A percentile compares a stretch with the other conserved stretches of the same genome.
Conservation (phyloP, 2,797 vertebrate genomes). For the Neomorphus geoffroyi region DNA sequence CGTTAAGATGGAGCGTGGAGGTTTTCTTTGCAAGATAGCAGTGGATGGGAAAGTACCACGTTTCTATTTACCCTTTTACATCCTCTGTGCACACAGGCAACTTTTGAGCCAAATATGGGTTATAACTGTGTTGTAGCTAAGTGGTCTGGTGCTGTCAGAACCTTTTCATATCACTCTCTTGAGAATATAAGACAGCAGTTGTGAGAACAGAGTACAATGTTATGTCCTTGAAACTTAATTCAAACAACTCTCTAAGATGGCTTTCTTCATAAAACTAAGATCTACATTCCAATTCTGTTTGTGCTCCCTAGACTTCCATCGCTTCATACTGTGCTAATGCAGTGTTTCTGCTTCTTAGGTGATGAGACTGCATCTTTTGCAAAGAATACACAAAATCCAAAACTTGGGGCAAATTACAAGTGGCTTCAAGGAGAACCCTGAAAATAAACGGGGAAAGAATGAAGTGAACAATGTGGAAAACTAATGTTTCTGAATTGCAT, state of each 20-base stretch:
- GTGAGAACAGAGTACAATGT: not conserved
- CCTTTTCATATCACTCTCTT: not conserved
- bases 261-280: not conserved
- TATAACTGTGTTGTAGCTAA: not conserved
- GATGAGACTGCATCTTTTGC: not conserved
- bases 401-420: not conserved
- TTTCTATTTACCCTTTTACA: not conserved
- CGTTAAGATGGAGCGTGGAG: not conserved
- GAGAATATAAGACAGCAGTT: not conserved
- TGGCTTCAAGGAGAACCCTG: not conserved
- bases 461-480: not conserved
- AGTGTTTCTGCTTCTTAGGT: not conserved
- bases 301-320: not conserved
- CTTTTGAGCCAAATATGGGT: not conserved
- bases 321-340: not conserved
- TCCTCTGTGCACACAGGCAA: not conserved
- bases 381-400: not conserved
- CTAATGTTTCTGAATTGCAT: not conserved
- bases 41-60: not conserved
- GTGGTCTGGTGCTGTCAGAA: not conserved
- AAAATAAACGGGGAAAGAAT: not conserved
- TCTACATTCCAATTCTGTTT: not conserved
- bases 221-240: not conserved
- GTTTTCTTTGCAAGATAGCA: not conserved
- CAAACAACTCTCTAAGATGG: not conserved